Percentiles rank a stretch among this genome's conserved stretches.
These are phyloP conservation scores for Tetranychus urticae DNA, from an alignment of 1,140 invertebrate genomes.

Conservation along the genomic window DNA sequence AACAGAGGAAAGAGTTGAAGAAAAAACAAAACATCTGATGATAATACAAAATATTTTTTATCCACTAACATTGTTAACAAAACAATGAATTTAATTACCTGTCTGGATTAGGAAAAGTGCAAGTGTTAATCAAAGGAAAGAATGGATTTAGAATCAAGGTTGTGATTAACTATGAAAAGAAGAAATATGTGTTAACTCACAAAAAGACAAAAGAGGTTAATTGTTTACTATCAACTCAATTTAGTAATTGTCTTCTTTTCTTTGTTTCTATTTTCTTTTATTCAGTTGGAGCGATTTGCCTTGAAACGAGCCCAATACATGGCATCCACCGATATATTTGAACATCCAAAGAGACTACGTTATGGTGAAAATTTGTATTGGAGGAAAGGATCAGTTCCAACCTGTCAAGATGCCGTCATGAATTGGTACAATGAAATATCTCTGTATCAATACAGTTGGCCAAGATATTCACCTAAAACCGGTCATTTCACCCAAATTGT, in stretches of 20 bases:
- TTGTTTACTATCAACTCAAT: neutral
- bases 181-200: neutral
- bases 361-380: slow-evolving; percentile 6
- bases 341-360: neutral
- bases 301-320: neutral
- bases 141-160: neutral
- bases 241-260: neutral
- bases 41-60: neutral
- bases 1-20: neutral
- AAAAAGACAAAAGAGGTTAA: neutral
- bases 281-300: slow-evolving; percentile 1
- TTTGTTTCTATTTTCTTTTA: neutral
- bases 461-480: slow-evolving; percentile 1
- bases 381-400: neutral
- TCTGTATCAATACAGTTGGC: neutral
- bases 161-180: neutral
- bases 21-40: neutral
- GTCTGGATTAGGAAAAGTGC: neutral
- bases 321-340: neutral
- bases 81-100: too few relatives aligned
- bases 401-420: neutral
- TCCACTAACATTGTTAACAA: neutral
- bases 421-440: slow-evolving; percentile 5
- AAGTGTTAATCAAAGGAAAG: neutral
- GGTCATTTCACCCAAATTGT: slow-evolving; percentile 77